Percentiles rank a stretch among this genome's conserved stretches.
Conservation (phyloP, 2,113 vertebrate species). For the Pseudorectes ferrugineus region DNA sequence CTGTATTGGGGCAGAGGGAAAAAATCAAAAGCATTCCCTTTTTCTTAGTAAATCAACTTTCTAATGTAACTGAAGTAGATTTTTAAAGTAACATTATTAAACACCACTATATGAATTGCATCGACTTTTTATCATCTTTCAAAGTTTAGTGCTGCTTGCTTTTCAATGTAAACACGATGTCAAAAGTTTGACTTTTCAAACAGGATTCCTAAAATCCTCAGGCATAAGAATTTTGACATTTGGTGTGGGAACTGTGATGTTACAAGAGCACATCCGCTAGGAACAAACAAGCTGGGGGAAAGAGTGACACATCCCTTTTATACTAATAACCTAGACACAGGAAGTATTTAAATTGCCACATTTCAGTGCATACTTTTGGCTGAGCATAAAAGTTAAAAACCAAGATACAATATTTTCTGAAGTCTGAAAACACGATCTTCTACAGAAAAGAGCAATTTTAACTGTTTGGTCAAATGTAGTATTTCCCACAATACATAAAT, state of each 20-base stretch:
- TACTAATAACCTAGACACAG: constrained; percentile 28
- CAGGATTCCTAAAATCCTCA: constrained; percentile 13
- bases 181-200: constrained; percentile 4
- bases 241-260: constrained; percentile 66
- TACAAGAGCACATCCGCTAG: constrained; percentile 27
- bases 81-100: not conserved
- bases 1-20: not conserved
- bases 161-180: constrained; percentile 12
- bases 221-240: constrained; percentile 42
- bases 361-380: constrained; percentile 7
- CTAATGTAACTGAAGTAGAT: not conserved
- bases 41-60: not conserved
- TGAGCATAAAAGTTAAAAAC: not conserved
- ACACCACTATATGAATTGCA: not conserved
- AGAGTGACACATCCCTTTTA: constrained; percentile 41
- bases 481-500: not conserved
- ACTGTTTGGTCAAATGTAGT: not conserved
- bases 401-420: not conserved
- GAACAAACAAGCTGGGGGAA: constrained; percentile 63
- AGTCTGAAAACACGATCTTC: not conserved
- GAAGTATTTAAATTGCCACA: constrained; percentile 24
- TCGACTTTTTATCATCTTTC: not conserved
- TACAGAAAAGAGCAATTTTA: not conserved
- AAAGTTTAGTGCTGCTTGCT: not conserved
- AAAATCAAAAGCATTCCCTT: not conserved